Conservation (phyloP, 1,140 invertebrate species). For the Caenorhabditis briggsae region DNA sequence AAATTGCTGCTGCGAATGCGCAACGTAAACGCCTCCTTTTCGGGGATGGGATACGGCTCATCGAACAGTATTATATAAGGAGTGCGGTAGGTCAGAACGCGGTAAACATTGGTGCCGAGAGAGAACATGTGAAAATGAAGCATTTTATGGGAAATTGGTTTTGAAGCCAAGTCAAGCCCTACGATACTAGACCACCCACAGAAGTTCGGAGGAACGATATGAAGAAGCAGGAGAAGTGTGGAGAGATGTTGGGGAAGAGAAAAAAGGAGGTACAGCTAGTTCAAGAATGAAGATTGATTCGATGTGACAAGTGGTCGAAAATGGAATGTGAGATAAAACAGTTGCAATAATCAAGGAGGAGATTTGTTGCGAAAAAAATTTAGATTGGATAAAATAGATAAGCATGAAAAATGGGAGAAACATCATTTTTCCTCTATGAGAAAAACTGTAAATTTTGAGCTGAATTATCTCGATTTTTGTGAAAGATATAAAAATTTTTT, state of each 20-base stretch:
- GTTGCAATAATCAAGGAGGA: background rate
- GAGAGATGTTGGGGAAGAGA: background rate
- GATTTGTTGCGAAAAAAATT: background rate
- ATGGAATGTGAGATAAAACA: slow-evolving; percentile 4
- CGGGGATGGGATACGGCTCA: slow-evolving; percentile 9
- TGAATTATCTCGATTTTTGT: too few relatives aligned
- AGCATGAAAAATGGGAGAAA: background rate
- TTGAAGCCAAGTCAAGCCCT: background rate
- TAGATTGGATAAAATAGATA: background rate
- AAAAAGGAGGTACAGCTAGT: slow-evolving; percentile 19
- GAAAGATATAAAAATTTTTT: too few relatives aligned
- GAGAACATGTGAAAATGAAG: slow-evolving; percentile 51
- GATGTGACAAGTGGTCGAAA: slow-evolving; percentile 48
- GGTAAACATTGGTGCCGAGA: slow-evolving; percentile 20
- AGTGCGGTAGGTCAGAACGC: slow-evolving; percentile 44
- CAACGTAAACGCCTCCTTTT: background rate
- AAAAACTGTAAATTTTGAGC: too few relatives aligned
- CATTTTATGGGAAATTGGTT: slow-evolving; percentile 54
- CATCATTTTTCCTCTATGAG: too few relatives aligned
- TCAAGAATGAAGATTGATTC: slow-evolving; percentile 50
- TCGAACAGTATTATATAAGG: slow-evolving; percentile 22
- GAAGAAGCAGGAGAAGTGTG: background rate
- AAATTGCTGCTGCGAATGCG: background rate
- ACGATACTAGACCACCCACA: too few relatives aligned
- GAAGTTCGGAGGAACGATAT: too few relatives aligned